Evolutionary conservation across 2,888 invertebrate species (phyloP), one percentile per base, ranked within the genome.

Genomic region (Melangyna quadrimaculata): DNA sequence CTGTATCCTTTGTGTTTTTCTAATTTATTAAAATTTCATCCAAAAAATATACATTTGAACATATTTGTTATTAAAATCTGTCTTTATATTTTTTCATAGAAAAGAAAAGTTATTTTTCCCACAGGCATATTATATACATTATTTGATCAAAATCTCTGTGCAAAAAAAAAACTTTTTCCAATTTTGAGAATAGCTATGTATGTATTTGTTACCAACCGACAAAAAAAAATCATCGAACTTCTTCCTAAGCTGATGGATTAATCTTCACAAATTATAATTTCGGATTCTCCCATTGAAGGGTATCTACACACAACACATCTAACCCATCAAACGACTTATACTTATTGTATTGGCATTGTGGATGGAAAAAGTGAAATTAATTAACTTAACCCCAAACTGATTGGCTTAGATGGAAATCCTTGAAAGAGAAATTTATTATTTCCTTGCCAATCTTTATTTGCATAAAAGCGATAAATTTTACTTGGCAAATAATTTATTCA

Each of bases 381-480:
- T 84, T 72, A 80, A 59, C 37, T 22, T n/a, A 35, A 45, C 55
- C 51, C 75, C 43, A 61, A 17, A 22, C 55, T 19, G 48, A 32
- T 61, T 35, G 51, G 27, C 40, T 55, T 32, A 55, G 17, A 53
- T 51, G n/a, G 8, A 37, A 19, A 45, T 53, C 72, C 73, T 69
- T 14, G 53, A 27, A 8, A 29, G 37, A n/a, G 27, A 67, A 59
- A 72, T 70, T 29, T 65, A 27, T 51, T n/a, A 3, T 51, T 73
- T 32, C n/a, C 24, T 61, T 69, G 53, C 67, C 53, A 14, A 10
- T 8, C 8, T 63, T 59, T 59, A 80, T 80, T 84, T 84, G 75
- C 75, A 84, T 80, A 80, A 80, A 77, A 69, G 51, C 80, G 69
- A 84, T 84, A 77, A 84, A 84, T 80, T 55, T 45, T n/a, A 1